A percentile compares a stretch with the other conserved stretches of the same genome.
phyloP scores from a whole-genome alignment of 2,888 invertebrate genomes.

The Dasysyrphus albostriatus region DNA sequence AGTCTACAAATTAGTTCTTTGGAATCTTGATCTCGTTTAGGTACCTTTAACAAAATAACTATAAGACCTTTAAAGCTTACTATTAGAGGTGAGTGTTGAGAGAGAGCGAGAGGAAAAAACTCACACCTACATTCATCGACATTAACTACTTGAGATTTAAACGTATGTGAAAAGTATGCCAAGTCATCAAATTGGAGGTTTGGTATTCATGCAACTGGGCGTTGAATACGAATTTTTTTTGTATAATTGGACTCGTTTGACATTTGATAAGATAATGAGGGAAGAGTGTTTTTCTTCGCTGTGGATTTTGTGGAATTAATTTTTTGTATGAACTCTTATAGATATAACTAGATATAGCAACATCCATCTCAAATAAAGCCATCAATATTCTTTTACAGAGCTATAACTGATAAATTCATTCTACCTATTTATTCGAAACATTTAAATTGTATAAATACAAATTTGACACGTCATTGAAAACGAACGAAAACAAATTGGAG shows the following conservation, averaged over 20 bases:
- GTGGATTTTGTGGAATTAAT: not conserved
- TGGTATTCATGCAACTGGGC: constrained; percentile 49
- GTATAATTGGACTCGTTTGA: constrained; percentile 64
- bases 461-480: too few species aligned
- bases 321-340: not conserved
- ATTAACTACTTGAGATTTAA: constrained; percentile 50
- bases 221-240: constrained; percentile 51
- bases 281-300: constrained; percentile 1
- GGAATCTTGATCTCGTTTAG: constrained; percentile 54
- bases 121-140: not conserved
- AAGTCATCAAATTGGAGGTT: constrained; percentile 72
- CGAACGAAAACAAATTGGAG: too few species aligned
- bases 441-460: too few species aligned
- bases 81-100: not conserved
- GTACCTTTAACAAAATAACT: not conserved
- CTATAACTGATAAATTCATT: too few species aligned
- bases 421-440: too few species aligned
- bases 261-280: constrained; percentile 71
- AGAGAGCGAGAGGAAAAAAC: not conserved
- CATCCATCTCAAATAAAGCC: too few species aligned
- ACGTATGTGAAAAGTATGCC: constrained; percentile 16
- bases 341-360: too few species aligned
- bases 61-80: not conserved
- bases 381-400: too few species aligned
- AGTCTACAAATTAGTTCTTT: constrained; percentile 39